Percentiles rank a stretch among this genome's conserved stretches.
These are phyloP conservation scores for Ephialtes manifestator DNA, from an alignment of 2,888 invertebrate species.

Conservation along the genomic window DNA sequence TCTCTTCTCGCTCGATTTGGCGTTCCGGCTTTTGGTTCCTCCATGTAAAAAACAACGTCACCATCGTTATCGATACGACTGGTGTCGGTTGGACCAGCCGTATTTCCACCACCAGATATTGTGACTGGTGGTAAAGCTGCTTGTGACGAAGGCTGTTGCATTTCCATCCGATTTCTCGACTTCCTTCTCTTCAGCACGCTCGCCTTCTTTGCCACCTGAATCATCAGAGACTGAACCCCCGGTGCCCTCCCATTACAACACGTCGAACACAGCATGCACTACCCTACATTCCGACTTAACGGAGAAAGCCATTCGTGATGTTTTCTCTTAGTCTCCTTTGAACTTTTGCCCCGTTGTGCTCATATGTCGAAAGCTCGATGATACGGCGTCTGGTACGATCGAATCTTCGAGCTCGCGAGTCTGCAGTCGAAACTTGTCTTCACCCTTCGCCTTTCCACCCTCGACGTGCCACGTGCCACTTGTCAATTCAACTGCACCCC, in stretches of 20 bases:
- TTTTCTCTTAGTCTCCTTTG: slow-evolving; percentile 8
- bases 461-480: slow-evolving; percentile 28
- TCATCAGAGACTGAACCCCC: slow-evolving; percentile 90
- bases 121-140: slow-evolving; percentile 76
- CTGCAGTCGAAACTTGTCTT: slow-evolving; percentile 55
- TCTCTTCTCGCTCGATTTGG: slow-evolving; percentile 83
- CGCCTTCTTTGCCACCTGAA: slow-evolving; percentile 92
- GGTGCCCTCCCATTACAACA: slow-evolving; percentile 85
- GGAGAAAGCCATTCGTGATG: slow-evolving; percentile 24
- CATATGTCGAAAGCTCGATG: slow-evolving; percentile 67
- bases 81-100: slow-evolving; percentile 75
- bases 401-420: slow-evolving; percentile 43
- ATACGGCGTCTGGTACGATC: slow-evolving; percentile 32
- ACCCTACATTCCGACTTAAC: slow-evolving; percentile 72
- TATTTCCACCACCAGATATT: slow-evolving; percentile 74
- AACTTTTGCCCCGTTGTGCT: slow-evolving; percentile 36
- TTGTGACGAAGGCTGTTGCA: slow-evolving; percentile 78
- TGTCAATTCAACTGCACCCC: slow-evolving; percentile 18
- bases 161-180: slow-evolving; percentile 90
- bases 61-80: slow-evolving; percentile 88
- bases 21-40: slow-evolving; percentile 88
- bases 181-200: slow-evolving; percentile 91
- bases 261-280: slow-evolving; percentile 84
- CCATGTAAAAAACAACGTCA: slow-evolving; percentile 90
- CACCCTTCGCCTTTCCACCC: slow-evolving; percentile 64